Conservation (phyloP, 2,113 vertebrate genomes). For the Pristiophorus japonicus region DNA sequence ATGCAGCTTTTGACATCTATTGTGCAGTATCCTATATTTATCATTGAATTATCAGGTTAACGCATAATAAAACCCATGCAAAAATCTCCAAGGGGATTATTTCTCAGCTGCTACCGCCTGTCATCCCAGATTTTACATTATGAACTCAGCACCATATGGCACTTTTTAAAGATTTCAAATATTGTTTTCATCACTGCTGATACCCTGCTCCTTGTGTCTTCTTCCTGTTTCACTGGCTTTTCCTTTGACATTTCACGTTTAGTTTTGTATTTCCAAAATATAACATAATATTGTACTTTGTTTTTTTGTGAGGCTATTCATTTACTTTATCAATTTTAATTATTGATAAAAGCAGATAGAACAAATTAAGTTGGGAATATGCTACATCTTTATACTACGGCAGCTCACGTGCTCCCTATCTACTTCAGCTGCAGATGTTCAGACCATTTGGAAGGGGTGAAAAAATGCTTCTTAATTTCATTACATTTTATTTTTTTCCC, state of each 20-base stretch:
- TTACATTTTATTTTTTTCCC: background rate
- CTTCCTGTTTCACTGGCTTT: background rate
- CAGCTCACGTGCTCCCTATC: background rate
- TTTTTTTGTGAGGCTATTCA: background rate
- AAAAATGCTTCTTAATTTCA: background rate
- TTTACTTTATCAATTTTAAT: background rate
- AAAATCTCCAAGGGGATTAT: slow-evolving; percentile 19
- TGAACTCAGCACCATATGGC: slow-evolving; percentile 22
- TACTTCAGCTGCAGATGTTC: background rate
- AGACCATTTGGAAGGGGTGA: background rate
- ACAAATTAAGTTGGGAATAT: background rate
- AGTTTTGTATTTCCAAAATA: background rate
- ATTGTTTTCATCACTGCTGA: background rate
- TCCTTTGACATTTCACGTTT: background rate
- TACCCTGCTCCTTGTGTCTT: background rate
- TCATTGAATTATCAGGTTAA: slow-evolving; percentile 25
- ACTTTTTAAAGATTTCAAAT: slow-evolving; percentile 3
- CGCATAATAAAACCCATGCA: slow-evolving; percentile 23
- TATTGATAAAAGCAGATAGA: background rate
- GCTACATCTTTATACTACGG: background rate
- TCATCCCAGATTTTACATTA: slow-evolving; percentile 21
- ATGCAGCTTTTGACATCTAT: slow-evolving; percentile 16
- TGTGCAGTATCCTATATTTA: slow-evolving; percentile 15
- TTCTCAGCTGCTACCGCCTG: slow-evolving; percentile 21
- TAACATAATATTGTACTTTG: background rate